Percentiles rank a stretch among this genome's conserved stretches.
These are phyloP conservation scores for Salminus brasiliensis DNA, from an alignment of 2,113 vertebrate genomes.

Conservation along the genomic window DNA sequence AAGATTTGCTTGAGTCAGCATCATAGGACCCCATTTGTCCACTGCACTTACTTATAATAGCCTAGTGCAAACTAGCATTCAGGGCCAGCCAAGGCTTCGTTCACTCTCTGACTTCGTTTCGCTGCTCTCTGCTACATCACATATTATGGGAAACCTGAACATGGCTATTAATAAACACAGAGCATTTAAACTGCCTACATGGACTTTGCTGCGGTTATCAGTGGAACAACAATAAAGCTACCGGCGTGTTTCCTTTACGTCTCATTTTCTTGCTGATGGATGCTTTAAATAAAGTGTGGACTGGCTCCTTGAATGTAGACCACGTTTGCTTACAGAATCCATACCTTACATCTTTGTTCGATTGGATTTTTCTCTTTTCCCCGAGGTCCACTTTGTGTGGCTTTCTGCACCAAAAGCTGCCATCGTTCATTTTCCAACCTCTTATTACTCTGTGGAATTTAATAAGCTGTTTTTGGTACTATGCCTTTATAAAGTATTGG, in stretches of 20 bases:
- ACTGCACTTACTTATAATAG: constrained; percentile 42
- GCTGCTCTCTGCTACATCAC: constrained; percentile 12
- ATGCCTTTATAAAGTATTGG: no score
- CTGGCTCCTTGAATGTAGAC: background rate
- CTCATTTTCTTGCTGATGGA: background rate
- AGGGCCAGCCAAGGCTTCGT: constrained; percentile 4
- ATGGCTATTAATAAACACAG: background rate
- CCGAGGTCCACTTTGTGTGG: background rate
- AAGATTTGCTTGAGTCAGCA: constrained; percentile 55
- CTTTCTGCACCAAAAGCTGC: background rate
- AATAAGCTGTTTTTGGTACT: no score
- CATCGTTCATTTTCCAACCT: background rate
- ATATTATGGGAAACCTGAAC: background rate
- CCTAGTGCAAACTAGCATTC: constrained; percentile 27
- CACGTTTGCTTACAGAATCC: no score
- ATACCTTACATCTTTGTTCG: background rate
- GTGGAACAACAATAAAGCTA: background rate
- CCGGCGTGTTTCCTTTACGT: background rate
- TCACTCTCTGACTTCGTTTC: constrained; percentile 9
- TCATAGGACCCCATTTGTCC: constrained; percentile 37
- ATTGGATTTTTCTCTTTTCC: background rate
- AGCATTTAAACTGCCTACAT: background rate
- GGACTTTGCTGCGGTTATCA: background rate
- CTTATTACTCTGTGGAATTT: no score
- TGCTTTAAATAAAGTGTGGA: background rate